These are phyloP conservation scores for Liolophura sinensis DNA, from an alignment of 1,140 invertebrate genomes.

Conservation along the genomic window DNA sequence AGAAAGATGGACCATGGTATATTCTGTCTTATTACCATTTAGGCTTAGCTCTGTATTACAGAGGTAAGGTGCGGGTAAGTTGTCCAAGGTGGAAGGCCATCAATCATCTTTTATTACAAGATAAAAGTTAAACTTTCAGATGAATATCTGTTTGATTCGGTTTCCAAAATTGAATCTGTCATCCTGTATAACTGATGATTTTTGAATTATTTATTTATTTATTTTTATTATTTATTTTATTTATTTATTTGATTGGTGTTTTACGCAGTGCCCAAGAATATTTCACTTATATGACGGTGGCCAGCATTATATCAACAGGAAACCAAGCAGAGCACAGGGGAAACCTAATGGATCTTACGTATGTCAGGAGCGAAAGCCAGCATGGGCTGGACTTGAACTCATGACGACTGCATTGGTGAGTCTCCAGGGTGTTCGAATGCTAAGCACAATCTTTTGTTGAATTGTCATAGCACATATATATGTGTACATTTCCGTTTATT, in stretches of 20 bases:
- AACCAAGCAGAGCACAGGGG: too few relatives aligned
- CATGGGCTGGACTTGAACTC: too few relatives aligned
- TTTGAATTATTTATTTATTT: too few relatives aligned
- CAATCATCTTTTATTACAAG: neutral
- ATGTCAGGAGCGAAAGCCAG: too few relatives aligned
- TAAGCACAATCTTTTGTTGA: neutral
- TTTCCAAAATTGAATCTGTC: neutral
- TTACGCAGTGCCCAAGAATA: too few relatives aligned
- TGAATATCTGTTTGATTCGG: neutral
- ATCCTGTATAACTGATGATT: neutral
- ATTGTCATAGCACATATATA: neutral
- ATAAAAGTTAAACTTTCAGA: neutral
- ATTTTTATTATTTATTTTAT: too few relatives aligned
- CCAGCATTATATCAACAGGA: too few relatives aligned
- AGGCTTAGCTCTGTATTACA: conserved; percentile 45
- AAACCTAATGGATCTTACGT: too few relatives aligned
- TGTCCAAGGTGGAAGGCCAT: neutral
- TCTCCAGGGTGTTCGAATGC: neutral
- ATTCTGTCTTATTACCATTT: conserved; percentile 40
- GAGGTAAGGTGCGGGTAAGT: conserved; percentile 43
- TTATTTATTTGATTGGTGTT: too few relatives aligned
- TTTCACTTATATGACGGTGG: too few relatives aligned
- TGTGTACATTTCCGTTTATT: conserved; percentile 13
- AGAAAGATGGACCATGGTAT: conserved; percentile 25
- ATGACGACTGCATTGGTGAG: too few relatives aligned